Conservation (phyloP, 2,888 invertebrate species). For the Zhuqinia jingwanae region DNA sequence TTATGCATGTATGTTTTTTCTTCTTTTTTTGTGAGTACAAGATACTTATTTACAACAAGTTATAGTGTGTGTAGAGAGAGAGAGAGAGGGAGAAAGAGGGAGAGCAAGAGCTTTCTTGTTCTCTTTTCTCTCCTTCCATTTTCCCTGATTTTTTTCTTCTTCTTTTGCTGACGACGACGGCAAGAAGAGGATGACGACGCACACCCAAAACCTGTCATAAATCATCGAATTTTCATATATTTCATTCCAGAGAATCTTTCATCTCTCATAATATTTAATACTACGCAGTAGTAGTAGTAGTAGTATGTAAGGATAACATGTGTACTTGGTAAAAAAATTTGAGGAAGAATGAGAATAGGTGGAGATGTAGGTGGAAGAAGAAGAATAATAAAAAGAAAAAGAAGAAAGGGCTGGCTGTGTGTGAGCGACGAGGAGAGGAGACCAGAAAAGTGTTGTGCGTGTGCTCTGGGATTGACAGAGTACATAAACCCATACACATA, state of each 20-base stretch:
- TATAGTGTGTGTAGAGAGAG: not conserved
- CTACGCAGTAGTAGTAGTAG: conserved; percentile 10
- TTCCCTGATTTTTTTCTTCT: no score
- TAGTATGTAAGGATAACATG: not conserved
- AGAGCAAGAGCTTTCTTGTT: not conserved
- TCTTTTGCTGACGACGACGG: conserved; percentile 16
- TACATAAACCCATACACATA: not conserved
- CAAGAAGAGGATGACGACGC: conserved; percentile 33
- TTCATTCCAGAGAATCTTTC: conserved; percentile 62
- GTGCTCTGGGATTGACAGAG: conserved; percentile 29
- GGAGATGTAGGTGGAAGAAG: not conserved
- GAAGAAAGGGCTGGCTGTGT: not conserved
- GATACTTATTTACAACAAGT: conserved; percentile 30
- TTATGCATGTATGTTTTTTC: not conserved
- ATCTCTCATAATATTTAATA: conserved; percentile 58
- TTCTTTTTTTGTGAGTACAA: conserved; percentile 1
- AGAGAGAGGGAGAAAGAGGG: not conserved
- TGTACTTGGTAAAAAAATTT: not conserved
- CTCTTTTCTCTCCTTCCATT: conserved; percentile 5
- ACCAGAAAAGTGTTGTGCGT: conserved; percentile 40
- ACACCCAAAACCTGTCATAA: conserved; percentile 70
- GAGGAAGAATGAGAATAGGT: not conserved
- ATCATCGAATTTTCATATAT: conserved; percentile 70
- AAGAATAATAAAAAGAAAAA: conserved; percentile 17
- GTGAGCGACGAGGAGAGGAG: not conserved